phyloP scores from a whole-genome alignment of 2,113 vertebrate species.

The Hymenochirus boettgeri region DNA sequence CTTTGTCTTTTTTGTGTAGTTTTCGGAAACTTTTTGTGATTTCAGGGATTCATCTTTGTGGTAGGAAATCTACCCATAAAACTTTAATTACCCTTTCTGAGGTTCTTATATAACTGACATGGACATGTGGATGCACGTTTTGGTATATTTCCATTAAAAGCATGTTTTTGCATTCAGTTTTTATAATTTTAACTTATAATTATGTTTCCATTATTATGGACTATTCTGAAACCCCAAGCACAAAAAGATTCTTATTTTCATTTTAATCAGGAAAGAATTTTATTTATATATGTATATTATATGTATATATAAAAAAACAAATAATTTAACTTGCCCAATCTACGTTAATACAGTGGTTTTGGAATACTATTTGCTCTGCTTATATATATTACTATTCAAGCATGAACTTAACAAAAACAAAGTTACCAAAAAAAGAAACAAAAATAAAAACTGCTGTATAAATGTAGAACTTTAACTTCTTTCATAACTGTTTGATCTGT shows the following conservation, averaged over 20 bases:
- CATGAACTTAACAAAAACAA: conserved; percentile 50
- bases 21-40: too few relatives aligned
- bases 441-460: background rate
- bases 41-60: too few relatives aligned
- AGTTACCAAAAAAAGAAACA: conserved; percentile 21
- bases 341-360: conserved; percentile 52
- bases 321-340: conserved; percentile 53
- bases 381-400: conserved; percentile 55
- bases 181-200: too few relatives aligned
- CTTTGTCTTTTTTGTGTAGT: too few relatives aligned
- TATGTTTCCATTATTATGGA: background rate
- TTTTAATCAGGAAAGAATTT: conserved; percentile 48
- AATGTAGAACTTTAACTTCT: conserved; percentile 36
- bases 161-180: too few relatives aligned
- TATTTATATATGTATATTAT: conserved; percentile 10
- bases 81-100: too few relatives aligned
- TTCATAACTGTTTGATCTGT: conserved; percentile 52
- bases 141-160: too few relatives aligned
- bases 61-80: too few relatives aligned
- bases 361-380: conserved; percentile 55
- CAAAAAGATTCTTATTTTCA: conserved; percentile 8
- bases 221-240: background rate
- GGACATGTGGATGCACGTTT: too few relatives aligned
- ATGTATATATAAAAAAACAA: conserved; percentile 6
- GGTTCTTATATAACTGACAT: too few relatives aligned